Conservation (phyloP, 2,797 vertebrate genomes). For the Podarcis lilfordi region DNA sequence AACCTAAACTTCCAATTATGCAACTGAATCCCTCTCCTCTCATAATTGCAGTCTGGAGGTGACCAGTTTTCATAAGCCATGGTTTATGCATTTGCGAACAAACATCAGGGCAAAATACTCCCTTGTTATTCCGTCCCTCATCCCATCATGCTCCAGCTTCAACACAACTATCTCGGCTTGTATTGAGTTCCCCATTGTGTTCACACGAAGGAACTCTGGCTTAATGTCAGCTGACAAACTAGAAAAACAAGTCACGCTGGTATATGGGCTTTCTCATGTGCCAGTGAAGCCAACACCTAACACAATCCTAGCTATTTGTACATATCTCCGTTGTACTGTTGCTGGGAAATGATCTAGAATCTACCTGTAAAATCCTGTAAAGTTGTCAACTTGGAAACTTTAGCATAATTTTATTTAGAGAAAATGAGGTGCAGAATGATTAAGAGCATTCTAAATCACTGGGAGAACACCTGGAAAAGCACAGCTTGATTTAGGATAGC, state of each 20-base stretch:
- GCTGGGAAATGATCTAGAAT: neutral
- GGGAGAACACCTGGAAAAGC: constrained; percentile 51
- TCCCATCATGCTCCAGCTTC: no score
- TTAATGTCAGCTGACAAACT: neutral
- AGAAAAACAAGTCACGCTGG: neutral
- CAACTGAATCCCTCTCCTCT: no score
- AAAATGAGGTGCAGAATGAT: neutral
- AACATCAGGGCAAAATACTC: neutral
- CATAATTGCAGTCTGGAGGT: no score
- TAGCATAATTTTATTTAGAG: fast-evolving
- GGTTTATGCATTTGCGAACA: neutral
- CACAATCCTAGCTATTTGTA: neutral
- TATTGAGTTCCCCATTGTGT: neutral
- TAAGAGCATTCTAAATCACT: constrained; percentile 32
- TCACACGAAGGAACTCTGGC: neutral
- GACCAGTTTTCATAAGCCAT: neutral
- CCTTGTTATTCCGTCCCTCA: no score
- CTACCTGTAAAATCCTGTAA: neutral
- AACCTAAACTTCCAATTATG: no score
- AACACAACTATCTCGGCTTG: no score
- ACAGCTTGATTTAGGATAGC: constrained; percentile 52
- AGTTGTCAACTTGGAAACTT: neutral
- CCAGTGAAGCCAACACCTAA: neutral
- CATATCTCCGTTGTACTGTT: neutral
- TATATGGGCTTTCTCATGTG: neutral